Conservation (phyloP, 1,140 invertebrate species). For the Zaprionus taronus region DNA sequence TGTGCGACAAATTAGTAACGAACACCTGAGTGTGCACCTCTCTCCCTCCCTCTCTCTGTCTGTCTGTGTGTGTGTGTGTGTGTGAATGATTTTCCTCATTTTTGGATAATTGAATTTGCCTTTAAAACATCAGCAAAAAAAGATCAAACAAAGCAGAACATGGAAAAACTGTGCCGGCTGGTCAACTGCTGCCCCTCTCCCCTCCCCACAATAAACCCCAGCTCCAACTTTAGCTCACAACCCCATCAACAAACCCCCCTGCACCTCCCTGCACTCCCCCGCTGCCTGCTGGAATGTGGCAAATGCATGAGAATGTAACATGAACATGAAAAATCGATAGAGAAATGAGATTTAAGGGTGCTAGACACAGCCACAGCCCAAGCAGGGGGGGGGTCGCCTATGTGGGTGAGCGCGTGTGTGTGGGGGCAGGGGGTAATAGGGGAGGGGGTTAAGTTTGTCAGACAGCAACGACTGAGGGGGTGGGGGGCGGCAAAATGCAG, state of each 20-base stretch:
- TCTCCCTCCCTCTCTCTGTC: no score
- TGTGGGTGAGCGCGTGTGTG: constrained; percentile 7
- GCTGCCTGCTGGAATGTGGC: not conserved
- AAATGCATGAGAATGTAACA: constrained; percentile 64
- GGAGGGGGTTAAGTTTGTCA: constrained; percentile 30
- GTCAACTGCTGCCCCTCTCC: not conserved
- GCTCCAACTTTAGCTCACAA: not conserved
- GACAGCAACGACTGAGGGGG: constrained; percentile 24
- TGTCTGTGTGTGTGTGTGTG: constrained; percentile 22
- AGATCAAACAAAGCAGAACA: constrained; percentile 40
- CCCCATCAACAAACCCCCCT: not conserved
- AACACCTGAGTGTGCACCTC: not conserved
- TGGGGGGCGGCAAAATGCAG: constrained; percentile 42
- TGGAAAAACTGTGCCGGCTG: constrained; percentile 41
- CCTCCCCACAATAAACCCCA: not conserved
- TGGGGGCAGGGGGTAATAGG: not conserved
- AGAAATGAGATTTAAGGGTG: constrained; percentile 82
- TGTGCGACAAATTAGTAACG: constrained; percentile 15
- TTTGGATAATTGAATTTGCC: constrained; percentile 52
- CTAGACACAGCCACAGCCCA: constrained; percentile 34
- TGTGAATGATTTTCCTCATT: constrained; percentile 25
- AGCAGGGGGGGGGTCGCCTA: constrained; percentile 15
- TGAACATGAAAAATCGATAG: constrained; percentile 81
- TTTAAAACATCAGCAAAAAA: constrained; percentile 19
- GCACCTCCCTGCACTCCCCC: not conserved